These are phyloP conservation scores for Eublepharis macularius DNA, from an alignment of 2,113 vertebrate species.

Conservation along the genomic window DNA sequence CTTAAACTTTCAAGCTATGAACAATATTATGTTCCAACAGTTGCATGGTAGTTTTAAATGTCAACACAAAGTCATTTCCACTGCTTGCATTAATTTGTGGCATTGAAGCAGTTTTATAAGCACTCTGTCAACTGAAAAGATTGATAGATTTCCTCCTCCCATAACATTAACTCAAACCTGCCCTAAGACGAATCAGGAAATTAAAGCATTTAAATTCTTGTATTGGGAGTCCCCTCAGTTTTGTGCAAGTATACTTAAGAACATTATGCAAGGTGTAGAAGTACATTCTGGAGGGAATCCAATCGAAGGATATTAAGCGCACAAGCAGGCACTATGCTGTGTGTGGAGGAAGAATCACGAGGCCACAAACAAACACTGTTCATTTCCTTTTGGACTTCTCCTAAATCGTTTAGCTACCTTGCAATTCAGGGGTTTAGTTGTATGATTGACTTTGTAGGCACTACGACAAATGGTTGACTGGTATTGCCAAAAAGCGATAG, in stretches of 20 bases:
- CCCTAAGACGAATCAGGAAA: neutral
- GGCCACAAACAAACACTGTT: neutral
- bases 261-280: constrained; percentile 34
- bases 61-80: neutral
- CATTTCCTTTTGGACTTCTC: neutral
- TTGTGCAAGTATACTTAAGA: constrained; percentile 39
- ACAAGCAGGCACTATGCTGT: neutral
- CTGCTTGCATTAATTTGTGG: neutral
- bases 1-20: too few species aligned
- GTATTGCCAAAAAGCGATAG: too few species aligned
- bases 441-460: neutral
- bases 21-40: constrained; percentile 52
- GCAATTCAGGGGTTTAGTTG: neutral
- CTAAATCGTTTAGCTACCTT: neutral
- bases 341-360: neutral
- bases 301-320: constrained; percentile 24
- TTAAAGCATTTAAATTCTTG: neutral
- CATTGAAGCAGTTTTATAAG: too few species aligned
- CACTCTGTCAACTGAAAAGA: neutral
- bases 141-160: constrained; percentile 20
- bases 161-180: constrained; percentile 19
- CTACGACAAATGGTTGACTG: too few species aligned
- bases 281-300: constrained; percentile 52
- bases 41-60: constrained; percentile 39
- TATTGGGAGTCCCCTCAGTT: constrained; percentile 29